phyloP scores from a whole-genome alignment of 2,797 vertebrate species.

The Phoebastria nigripes region DNA sequence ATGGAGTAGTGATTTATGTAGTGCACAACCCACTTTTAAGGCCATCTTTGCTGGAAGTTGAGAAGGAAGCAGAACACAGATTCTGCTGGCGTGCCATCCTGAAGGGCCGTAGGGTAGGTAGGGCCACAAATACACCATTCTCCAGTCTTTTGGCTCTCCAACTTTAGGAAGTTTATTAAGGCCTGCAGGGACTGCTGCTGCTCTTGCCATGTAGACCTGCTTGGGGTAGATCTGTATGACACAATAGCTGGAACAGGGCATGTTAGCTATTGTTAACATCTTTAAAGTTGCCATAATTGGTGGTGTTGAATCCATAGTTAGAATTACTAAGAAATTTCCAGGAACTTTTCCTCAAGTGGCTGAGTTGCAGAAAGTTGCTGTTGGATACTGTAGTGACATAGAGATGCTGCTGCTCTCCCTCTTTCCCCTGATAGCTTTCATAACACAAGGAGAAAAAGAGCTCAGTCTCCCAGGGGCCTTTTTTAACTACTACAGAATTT shows the following conservation, averaged over 20 bases:
- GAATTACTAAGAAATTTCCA: background rate
- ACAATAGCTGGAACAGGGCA: background rate
- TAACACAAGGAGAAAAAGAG: background rate
- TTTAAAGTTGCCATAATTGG: background rate
- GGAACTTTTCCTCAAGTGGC: background rate
- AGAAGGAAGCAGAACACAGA: background rate
- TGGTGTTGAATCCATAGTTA: background rate
- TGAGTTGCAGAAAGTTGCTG: background rate
- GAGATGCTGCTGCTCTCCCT: background rate
- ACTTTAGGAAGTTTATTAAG: background rate
- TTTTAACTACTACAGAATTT: background rate
- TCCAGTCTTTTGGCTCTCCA: background rate
- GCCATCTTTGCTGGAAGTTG: background rate
- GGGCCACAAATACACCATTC: background rate
- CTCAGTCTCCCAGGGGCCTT: rapidly evolving
- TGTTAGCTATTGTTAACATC: background rate
- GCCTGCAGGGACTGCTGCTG: background rate
- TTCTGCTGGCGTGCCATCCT: background rate
- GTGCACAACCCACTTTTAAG: background rate
- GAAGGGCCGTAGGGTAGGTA: background rate
- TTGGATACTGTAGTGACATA: background rate
- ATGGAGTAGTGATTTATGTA: background rate
- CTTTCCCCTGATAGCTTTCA: background rate
- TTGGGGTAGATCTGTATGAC: background rate
- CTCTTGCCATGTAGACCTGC: background rate